phyloP scores from a whole-genome alignment of 2,888 invertebrate species.

The Euphydryas editha region DNA sequence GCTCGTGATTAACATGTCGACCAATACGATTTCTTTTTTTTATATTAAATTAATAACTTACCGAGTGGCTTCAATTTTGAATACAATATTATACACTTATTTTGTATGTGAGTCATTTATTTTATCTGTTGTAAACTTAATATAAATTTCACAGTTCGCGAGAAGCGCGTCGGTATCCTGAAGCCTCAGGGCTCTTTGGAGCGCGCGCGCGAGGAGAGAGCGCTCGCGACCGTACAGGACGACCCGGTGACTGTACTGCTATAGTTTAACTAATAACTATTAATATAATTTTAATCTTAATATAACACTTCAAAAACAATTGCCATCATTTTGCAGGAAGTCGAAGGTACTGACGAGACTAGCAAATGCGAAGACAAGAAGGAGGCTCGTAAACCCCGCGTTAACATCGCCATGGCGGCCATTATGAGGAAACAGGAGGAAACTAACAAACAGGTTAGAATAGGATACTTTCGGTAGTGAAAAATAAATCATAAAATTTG shows the following conservation, averaged over 20 bases:
- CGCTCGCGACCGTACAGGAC: slow-evolving; percentile 52
- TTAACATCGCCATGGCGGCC: slow-evolving; percentile 92
- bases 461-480: too few relatives aligned
- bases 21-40: too few relatives aligned
- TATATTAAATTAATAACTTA: too few relatives aligned
- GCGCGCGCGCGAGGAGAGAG: slow-evolving; percentile 85
- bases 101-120: neutral
- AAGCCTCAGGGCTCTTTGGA: slow-evolving; percentile 89
- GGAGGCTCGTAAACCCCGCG: slow-evolving; percentile 83
- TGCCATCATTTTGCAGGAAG: slow-evolving; percentile 47
- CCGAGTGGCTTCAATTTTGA: too few relatives aligned
- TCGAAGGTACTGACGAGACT: slow-evolving; percentile 55
- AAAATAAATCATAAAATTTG: too few relatives aligned
- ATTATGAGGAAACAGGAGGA: slow-evolving; percentile 89
- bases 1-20: too few relatives aligned
- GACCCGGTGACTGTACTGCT: slow-evolving; percentile 33
- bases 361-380: slow-evolving; percentile 64
- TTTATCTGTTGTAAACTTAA: neutral
- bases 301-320: neutral
- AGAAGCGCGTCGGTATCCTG: slow-evolving; percentile 86
- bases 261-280: neutral
- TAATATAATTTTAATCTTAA: neutral
- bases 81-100: neutral
- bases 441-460: slow-evolving; percentile 86
- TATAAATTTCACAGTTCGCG: slow-evolving; percentile 64